Conservation (phyloP, 2,797 vertebrate species). For the Peromyscus nudipes region DNA sequence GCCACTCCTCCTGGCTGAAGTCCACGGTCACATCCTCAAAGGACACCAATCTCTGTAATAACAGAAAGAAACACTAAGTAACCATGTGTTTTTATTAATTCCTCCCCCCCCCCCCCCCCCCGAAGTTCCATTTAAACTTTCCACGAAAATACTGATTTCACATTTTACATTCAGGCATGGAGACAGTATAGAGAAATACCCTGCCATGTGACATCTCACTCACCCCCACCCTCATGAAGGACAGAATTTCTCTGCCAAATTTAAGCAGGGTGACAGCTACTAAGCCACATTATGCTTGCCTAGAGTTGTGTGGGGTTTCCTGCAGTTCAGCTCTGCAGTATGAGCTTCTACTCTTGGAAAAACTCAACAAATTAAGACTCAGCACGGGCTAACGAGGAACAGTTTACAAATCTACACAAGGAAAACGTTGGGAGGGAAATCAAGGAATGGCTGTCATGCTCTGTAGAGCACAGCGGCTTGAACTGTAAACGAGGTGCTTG, state of each 20-base stretch:
- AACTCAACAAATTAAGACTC: background rate
- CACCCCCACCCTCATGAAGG: background rate
- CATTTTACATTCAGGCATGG: background rate
- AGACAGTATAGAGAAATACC: background rate
- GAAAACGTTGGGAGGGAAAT: background rate
- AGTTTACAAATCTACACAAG: background rate
- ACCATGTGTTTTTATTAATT: background rate
- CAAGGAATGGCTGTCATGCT: background rate
- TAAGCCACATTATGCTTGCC: background rate
- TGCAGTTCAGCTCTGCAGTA: background rate
- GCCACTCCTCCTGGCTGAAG: slow-evolving; percentile 84
- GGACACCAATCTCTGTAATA: slow-evolving; percentile 35
- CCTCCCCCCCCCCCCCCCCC: fast-evolving
- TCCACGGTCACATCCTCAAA: slow-evolving; percentile 80
- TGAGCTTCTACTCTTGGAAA: background rate
- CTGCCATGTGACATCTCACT: background rate
- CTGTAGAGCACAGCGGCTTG: background rate
- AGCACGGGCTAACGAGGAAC: background rate
- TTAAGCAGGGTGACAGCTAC: no score
- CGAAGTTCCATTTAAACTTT: background rate
- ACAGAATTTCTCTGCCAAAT: background rate
- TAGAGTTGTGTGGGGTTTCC: background rate
- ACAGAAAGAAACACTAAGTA: background rate
- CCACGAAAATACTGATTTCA: background rate
- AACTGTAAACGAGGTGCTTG: background rate